Conservation (phyloP, 2,888 invertebrate species). For the Didymodactylos carnosus region DNA sequence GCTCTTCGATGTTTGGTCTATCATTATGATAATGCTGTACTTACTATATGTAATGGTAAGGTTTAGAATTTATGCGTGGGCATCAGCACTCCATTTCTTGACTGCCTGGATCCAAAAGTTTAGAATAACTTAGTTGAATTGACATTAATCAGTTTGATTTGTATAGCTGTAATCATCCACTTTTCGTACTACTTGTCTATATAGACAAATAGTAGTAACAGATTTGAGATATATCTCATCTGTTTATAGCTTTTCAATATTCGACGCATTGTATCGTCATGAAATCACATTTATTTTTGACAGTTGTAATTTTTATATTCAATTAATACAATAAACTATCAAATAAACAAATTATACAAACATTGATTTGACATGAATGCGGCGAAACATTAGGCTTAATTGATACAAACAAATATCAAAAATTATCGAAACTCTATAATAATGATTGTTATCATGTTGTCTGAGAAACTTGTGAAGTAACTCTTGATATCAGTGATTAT, state of each 20-base stretch:
- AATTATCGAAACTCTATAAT: constrained; percentile 53
- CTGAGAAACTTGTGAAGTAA: constrained; percentile 75
- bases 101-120: too few relatives aligned
- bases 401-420: constrained; percentile 54
- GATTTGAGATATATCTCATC: too few relatives aligned
- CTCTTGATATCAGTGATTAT: constrained; percentile 56
- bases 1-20: constrained; percentile 64
- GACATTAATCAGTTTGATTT: too few relatives aligned
- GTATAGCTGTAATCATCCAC: background rate
- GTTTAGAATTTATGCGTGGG: constrained; percentile 22
- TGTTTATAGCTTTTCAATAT: constrained; percentile 50
- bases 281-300: constrained; percentile 94
- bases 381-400: constrained; percentile 93
- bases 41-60: constrained; percentile 57
- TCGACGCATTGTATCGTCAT: constrained; percentile 72
- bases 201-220: too few relatives aligned
- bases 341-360: constrained; percentile 52
- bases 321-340: constrained; percentile 51
- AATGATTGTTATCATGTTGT: constrained; percentile 46
- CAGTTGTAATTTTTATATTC: constrained; percentile 65
- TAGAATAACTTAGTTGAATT: too few relatives aligned
- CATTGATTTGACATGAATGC: constrained; percentile 92
- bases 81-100: too few relatives aligned
- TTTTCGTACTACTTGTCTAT: background rate
- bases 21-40: constrained; percentile 53